These are phyloP conservation scores for Hypanus sabinus DNA, from an alignment of 2,113 vertebrate genomes.

Conservation along the genomic window DNA sequence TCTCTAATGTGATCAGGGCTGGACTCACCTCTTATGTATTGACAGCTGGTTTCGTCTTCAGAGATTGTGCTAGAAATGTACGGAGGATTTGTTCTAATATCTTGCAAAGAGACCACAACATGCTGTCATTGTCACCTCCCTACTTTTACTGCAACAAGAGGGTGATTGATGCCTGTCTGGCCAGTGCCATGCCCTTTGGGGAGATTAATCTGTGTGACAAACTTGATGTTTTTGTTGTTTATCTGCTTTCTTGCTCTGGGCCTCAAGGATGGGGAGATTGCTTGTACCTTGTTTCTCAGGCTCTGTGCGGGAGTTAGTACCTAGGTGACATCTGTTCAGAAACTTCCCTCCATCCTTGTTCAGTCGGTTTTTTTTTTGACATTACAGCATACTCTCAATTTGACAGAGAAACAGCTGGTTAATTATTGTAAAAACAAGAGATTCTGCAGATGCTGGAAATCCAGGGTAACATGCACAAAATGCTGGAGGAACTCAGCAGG, in stretches of 20 bases:
- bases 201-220: constrained; percentile 17
- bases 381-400: not conserved
- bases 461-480: too few relatives aligned
- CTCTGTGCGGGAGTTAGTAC: constrained; percentile 3
- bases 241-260: constrained; percentile 5
- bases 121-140: not conserved
- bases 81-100: not conserved
- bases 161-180: constrained; percentile 14
- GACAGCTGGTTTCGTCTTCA: not conserved
- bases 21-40: not conserved
- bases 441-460: too few relatives aligned
- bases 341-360: not conserved
- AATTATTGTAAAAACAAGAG: too few relatives aligned
- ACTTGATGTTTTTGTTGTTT: not conserved
- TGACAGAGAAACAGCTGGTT: not conserved
- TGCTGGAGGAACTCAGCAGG: too few relatives aligned
- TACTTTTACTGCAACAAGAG: not conserved
- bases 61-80: not conserved
- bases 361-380: not conserved
- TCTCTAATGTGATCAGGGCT: not conserved
- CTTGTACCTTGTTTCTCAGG: constrained; percentile 2
- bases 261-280: constrained; percentile 18
- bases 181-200: not conserved
- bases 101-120: not conserved
- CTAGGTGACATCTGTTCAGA: constrained; percentile 16